A percentile compares a stretch with the other conserved stretches of the same genome.
These are phyloP conservation scores for Drosophila mayri DNA, from an alignment of 1,140 invertebrate genomes.

Conservation along the genomic window DNA sequence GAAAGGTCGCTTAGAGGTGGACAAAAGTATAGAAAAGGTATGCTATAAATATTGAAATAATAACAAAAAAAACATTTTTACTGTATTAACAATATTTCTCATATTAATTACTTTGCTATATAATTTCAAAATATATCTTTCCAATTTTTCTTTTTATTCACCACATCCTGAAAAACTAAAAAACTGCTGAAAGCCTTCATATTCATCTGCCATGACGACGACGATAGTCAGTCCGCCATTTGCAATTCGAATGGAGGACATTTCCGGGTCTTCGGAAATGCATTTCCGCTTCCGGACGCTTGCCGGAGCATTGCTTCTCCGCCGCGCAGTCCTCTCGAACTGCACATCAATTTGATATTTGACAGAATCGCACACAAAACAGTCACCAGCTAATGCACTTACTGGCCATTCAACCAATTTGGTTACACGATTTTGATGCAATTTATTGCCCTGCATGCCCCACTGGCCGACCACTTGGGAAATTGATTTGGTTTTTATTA, in stretches of 20 bases:
- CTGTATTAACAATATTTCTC: not conserved
- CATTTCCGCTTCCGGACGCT: slow-evolving; percentile 70
- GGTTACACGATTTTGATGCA: slow-evolving; percentile 73
- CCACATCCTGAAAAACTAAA: not conserved
- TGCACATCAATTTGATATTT: slow-evolving; percentile 71
- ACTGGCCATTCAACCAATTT: slow-evolving; percentile 79
- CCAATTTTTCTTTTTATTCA: not conserved
- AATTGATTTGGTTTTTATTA: slow-evolving; percentile 80
- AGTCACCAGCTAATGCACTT: slow-evolving; percentile 67
- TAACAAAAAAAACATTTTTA: not conserved
- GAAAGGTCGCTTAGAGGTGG: not conserved
- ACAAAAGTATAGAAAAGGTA: not conserved
- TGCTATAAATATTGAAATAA: not conserved
- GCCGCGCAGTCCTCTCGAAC: not conserved
- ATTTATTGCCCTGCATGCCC: slow-evolving; percentile 67
- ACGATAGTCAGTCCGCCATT: slow-evolving; percentile 35
- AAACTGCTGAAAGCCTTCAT: not conserved
- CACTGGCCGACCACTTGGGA: slow-evolving; percentile 54
- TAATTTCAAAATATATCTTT: not conserved
- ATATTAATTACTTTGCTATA: not conserved
- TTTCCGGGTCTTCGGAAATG: slow-evolving; percentile 79
- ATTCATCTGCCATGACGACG: slow-evolving; percentile 17
- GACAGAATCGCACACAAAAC: slow-evolving; percentile 49
- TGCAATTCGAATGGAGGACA: slow-evolving; percentile 73
- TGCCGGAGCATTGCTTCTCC: not conserved